A percentile compares a stretch with the other conserved stretches of the same genome.
phyloP scores from a whole-genome alignment of 1,140 invertebrate species.

The Drosophila neocordata region DNA sequence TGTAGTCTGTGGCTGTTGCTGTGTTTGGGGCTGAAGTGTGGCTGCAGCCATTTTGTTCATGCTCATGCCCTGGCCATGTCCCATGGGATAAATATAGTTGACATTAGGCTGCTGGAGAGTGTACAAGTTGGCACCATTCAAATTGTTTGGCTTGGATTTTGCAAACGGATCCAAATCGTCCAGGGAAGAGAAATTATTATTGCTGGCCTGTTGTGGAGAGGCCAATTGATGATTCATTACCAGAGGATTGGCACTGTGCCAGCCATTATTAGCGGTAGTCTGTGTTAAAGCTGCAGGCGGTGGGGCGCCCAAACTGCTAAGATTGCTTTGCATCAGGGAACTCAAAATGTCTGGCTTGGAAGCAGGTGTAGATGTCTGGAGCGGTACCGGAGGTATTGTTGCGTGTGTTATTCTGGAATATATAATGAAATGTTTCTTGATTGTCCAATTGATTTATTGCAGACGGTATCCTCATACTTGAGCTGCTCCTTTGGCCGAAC shows the following conservation, averaged over 20 bases:
- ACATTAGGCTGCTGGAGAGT: slow-evolving; percentile 72
- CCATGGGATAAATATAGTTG: slow-evolving; percentile 74
- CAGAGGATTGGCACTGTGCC: slow-evolving; percentile 77
- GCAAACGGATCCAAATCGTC: slow-evolving; percentile 75
- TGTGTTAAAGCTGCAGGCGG: slow-evolving; percentile 25
- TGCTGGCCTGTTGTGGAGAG: slow-evolving; percentile 60
- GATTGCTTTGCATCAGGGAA: slow-evolving; percentile 72
- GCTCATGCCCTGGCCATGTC: slow-evolving; percentile 54
- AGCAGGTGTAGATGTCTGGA: slow-evolving; percentile 2
- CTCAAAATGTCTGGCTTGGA: slow-evolving; percentile 70
- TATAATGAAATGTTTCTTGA: slow-evolving; percentile 43
- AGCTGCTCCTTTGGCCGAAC: slow-evolving; percentile 57
- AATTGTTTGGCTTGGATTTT: slow-evolving; percentile 42
- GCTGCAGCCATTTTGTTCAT: slow-evolving; percentile 47
- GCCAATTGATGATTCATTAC: slow-evolving; percentile 77
- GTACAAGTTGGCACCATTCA: slow-evolving; percentile 68
- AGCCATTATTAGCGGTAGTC: slow-evolving; percentile 40
- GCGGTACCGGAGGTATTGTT: slow-evolving; percentile 14
- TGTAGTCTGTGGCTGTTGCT: slow-evolving; percentile 30
- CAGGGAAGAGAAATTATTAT: slow-evolving; percentile 73
- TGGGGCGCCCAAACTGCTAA: slow-evolving; percentile 37
- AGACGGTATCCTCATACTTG: slow-evolving; percentile 43
- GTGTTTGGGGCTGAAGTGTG: slow-evolving; percentile 56
- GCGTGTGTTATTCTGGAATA: slow-evolving; percentile 73
- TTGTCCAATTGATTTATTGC: neutral